Evolutionary conservation across 2,797 vertebrate genomes (phyloP), one percentile per base, ranked within the genome.

Genomic region (Anabacerthia variegaticeps): DNA sequence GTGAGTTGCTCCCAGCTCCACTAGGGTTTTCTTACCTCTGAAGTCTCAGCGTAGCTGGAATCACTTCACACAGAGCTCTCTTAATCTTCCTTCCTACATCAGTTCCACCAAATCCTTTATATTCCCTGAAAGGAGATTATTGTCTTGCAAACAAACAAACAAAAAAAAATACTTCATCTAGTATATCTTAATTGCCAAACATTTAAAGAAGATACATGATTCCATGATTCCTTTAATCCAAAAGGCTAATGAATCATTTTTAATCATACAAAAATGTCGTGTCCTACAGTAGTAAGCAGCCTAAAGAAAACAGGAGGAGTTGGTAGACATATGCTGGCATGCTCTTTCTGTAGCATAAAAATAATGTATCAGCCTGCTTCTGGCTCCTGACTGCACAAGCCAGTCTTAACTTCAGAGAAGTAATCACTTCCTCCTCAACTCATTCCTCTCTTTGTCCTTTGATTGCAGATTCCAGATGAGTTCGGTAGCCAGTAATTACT

Each of bases 401-500:
- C 92, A 96, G 88, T 89, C 91, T 91, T 83, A 97, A 97, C 96
- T 96, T 97, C 13, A 27, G 82, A 95, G 88, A 82, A 96, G 88
- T 96, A 97, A 97, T 97, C 94, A 92, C 67, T 90, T 97, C 94
- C 63, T 97, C 85, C 92, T 94, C 51, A 1, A 71, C 78, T 92
- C 13, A 36, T 96, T 96, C 93, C 94, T 97, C 85, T 84, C 71
- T 94, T 75, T 95, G 89, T 95, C 96, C 93, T 92, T 95, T 97
- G 96, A 97, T 96, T 95, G 93, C 93, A 87, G 89, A 97, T 97
- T 97, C 96, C 96, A 97, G 97, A 98, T 97, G 95, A 95, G 95
- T 97, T 97, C 24, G 34, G 94, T 97, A 97, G 96, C 93, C 97
- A 95, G 96, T 98, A 98, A 98, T 98, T 98, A 97, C 97, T 96